A percentile compares a stretch with the other conserved stretches of the same genome.
Evolutionary conservation across 2,113 vertebrate species (phyloP).

Genomic region (Cinclus cinclus): DNA sequence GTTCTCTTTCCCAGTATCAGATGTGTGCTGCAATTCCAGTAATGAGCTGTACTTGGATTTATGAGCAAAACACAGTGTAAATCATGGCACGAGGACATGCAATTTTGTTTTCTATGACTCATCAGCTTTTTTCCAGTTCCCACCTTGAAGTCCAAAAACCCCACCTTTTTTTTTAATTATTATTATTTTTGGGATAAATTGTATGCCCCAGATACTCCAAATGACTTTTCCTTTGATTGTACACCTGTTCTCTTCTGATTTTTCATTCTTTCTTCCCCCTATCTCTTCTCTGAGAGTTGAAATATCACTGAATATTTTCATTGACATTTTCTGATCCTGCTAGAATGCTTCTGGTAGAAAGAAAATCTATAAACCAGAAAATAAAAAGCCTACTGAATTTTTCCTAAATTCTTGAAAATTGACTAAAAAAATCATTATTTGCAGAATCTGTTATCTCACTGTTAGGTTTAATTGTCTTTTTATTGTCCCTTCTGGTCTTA

Average conservation of each 20-base stretch:
- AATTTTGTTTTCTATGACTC: constrained; percentile 43
- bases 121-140: background rate
- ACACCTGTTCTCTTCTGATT: background rate
- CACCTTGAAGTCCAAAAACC: background rate
- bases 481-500: background rate
- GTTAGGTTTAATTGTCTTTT: background rate
- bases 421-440: background rate
- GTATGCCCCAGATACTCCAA: background rate
- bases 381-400: background rate
- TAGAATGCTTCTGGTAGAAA: background rate
- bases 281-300: background rate
- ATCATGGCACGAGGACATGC: background rate
- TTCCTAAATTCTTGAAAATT: background rate
- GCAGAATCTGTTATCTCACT: background rate
- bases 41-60: constrained; percentile 13
- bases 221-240: background rate
- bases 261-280: background rate
- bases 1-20: background rate
- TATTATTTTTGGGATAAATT: background rate
- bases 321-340: background rate
- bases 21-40: background rate
- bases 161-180: background rate
- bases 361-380: background rate
- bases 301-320: background rate
- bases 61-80: constrained; percentile 27